Percentiles rank a stretch among this genome's conserved stretches.
phyloP scores from a whole-genome alignment of 2,113 vertebrate genomes.

The Excalfactoria chinensis region DNA sequence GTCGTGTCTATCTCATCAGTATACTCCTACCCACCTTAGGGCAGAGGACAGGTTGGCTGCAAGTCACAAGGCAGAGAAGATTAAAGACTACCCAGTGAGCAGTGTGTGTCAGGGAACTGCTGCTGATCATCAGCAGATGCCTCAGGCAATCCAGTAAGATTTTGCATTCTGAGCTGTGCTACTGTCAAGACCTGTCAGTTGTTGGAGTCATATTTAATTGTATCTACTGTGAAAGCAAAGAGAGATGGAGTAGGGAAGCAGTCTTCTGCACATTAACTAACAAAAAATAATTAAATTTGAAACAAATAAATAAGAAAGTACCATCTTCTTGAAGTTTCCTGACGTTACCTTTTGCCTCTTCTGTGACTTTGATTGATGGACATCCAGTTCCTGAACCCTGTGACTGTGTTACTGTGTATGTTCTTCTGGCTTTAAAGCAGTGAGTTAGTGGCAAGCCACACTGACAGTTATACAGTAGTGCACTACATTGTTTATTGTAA shows the following conservation, averaged over 20 bases:
- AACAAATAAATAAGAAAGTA: neutral
- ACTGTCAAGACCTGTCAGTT: neutral
- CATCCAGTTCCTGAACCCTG: neutral
- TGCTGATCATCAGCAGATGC: neutral
- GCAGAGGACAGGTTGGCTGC: neutral
- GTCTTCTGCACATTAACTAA: neutral
- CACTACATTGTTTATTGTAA: neutral
- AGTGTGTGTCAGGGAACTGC: neutral
- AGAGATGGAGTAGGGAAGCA: neutral
- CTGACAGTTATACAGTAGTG: neutral
- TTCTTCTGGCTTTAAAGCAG: constrained; percentile 2
- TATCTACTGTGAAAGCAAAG: neutral
- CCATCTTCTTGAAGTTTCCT: neutral
- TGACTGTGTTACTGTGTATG: neutral
- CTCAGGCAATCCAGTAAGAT: neutral
- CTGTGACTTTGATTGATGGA: neutral
- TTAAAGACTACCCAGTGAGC: neutral
- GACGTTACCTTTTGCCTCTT: neutral
- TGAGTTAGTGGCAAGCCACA: neutral
- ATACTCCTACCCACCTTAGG: neutral
- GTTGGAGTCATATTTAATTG: neutral
- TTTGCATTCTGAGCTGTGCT: neutral
- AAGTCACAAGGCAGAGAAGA: neutral
- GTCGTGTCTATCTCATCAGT: neutral
- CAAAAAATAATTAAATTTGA: neutral